Evolutionary conservation across 2,888 invertebrate genomes (phyloP), one percentile per base, ranked within the genome.

Genomic region (Desoria tigrina): DNA sequence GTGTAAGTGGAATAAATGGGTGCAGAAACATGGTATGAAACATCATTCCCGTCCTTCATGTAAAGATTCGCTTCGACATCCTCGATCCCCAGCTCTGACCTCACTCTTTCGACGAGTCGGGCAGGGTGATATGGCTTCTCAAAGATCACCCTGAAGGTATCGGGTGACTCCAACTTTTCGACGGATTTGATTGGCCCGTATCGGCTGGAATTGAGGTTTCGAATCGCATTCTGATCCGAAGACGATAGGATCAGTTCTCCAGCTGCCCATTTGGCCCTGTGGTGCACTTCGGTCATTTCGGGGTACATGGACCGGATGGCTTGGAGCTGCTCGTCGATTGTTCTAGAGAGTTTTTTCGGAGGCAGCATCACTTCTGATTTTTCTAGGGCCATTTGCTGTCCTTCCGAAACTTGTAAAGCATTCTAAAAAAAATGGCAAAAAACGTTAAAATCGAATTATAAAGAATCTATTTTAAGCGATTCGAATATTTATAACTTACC

Each of bases 241-340:
- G 57, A 51, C 1, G 57, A 42, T 27, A 71, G 50, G 57, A 68
- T 42, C 9, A 73, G 61, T 56, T 68, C 66, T 2, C 71, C 73
- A 23, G 69, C 61, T 2, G 69, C 69, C 71, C 71, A 74, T 53
- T 71, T 74, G 3, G 68, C 62, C 6, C 68, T 61, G 45, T 73
- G 71, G 7, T 64, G 62, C 4, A 71, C 65, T 32, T 68, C 65
- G 45, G 28, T 61, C 55, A 73, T 68, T 42, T 61, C 63, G 0
- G 73, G 73, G 53, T 69, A 69, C 4, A 72, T 55, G 63, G 62
- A 55, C 18, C 72, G 45, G 26, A 72, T 63, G 23, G 69, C 58
- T 28, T 42, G 32, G 16, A 72, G 66, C 23, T 72, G 72, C 21
- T 72, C 72, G 27, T 59, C 51, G 53, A 72, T 72, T 63, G 42